These are phyloP conservation scores for Cromileptes altivelis DNA, from an alignment of 2,113 vertebrate genomes.

Conservation along the genomic window DNA sequence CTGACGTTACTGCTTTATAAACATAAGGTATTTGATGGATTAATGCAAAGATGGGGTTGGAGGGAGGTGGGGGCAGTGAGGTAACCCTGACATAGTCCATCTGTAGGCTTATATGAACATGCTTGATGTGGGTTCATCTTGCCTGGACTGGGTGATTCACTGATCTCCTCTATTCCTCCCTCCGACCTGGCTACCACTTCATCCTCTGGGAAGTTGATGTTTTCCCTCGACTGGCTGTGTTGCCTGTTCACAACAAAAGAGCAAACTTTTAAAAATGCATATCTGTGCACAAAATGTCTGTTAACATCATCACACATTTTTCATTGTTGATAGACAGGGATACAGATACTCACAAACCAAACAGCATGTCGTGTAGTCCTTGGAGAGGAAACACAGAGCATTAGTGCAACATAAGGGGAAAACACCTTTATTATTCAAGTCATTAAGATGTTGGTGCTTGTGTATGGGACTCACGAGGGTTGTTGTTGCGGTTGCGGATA, in stretches of 20 bases:
- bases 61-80: background rate
- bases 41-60: too few relatives aligned
- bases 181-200: conserved; percentile 73
- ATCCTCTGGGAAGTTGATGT: conserved; percentile 89
- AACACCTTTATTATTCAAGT: background rate
- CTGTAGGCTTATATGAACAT: background rate
- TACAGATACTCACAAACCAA: conserved; percentile 86
- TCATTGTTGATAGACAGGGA: background rate
- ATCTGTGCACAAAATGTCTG: background rate
- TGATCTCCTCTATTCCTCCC: conserved; percentile 55
- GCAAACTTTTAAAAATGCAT: background rate
- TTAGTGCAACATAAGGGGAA: background rate
- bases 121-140: conserved; percentile 33
- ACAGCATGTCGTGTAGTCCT: conserved; percentile 89
- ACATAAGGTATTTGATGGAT: too few relatives aligned
- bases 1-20: too few relatives aligned
- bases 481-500: conserved; percentile 87
- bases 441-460: background rate
- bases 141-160: conserved; percentile 68
- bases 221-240: conserved; percentile 85
- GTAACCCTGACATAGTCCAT: background rate
- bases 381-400: conserved; percentile 24
- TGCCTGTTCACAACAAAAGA: conserved; percentile 72
- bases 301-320: background rate
- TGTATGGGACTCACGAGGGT: conserved; percentile 85